Conservation (phyloP, 2,888 invertebrate species). For the Mamestra brassicae region DNA sequence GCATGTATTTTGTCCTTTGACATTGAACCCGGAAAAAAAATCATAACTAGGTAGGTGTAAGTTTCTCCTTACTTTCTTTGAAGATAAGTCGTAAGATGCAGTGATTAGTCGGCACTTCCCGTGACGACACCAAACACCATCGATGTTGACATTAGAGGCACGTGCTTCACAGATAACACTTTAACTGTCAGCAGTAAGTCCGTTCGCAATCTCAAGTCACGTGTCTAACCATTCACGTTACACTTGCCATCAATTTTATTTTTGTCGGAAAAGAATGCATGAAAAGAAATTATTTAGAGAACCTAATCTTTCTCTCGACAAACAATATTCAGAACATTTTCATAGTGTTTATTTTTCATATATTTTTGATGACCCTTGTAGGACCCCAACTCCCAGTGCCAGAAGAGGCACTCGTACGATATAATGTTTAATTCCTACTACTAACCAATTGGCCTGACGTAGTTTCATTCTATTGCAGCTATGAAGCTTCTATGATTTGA, state of each 20-base stretch:
- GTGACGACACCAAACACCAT: conserved; percentile 74
- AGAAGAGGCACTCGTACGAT: neutral
- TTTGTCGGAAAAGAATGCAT: neutral
- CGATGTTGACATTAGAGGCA: conserved; percentile 79
- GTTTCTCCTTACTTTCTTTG: conserved; percentile 6
- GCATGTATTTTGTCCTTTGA: neutral
- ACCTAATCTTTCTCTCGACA: neutral
- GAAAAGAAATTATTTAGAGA: neutral
- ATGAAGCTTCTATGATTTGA: conserved; percentile 2
- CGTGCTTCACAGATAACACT: conserved; percentile 79
- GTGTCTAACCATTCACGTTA: conserved; percentile 41
- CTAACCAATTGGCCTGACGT: neutral
- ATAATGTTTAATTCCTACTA: neutral
- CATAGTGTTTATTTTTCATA: neutral
- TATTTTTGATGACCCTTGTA: neutral
- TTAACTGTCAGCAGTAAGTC: conserved; percentile 60
- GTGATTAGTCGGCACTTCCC: conserved; percentile 69
- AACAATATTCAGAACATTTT: neutral
- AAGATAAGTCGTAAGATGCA: conserved; percentile 12
- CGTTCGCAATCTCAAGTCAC: conserved; percentile 45
- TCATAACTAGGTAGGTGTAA: neutral
- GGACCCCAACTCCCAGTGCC: no score
- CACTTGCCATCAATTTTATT: conserved; percentile 15
- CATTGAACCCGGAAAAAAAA: neutral
- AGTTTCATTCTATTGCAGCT: neutral